Conservation (phyloP, 2,797 vertebrate species). For the Loriculus beryllinus region DNA sequence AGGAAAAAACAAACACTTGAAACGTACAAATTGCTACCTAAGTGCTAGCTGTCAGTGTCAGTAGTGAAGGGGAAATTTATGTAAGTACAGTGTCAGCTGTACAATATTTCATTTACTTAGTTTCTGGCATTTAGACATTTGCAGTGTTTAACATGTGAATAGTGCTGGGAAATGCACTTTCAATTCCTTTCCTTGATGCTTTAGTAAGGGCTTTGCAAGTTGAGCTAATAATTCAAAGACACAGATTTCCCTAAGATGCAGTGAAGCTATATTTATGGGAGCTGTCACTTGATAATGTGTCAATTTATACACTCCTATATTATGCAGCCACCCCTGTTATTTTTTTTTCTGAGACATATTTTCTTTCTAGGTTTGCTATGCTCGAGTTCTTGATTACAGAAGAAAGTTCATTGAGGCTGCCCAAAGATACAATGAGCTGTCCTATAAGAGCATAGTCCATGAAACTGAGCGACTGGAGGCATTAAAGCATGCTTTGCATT, state of each 20-base stretch:
- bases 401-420: slow-evolving; percentile 98
- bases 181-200: not conserved
- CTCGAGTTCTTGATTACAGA: slow-evolving; percentile 95
- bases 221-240: not conserved
- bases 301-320: not conserved
- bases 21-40: not conserved
- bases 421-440: slow-evolving; percentile 96
- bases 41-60: not conserved
- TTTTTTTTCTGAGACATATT: not conserved
- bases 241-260: not conserved
- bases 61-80: not conserved
- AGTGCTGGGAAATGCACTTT: not conserved
- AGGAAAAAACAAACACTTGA: not conserved
- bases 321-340: not conserved
- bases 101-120: not conserved
- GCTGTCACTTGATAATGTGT: not conserved
- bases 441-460: slow-evolving; percentile 96
- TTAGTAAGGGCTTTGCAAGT: not conserved
- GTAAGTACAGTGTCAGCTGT: not conserved
- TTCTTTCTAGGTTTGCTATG: slow-evolving; percentile 89
- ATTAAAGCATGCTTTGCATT: slow-evolving; percentile 96
- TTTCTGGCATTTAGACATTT: not conserved
- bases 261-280: not conserved
- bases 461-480: slow-evolving; percentile 95
- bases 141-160: not conserved